These are phyloP conservation scores for Scaptomyza tumidula DNA, from an alignment of 2,888 invertebrate genomes.

Conservation along the genomic window DNA sequence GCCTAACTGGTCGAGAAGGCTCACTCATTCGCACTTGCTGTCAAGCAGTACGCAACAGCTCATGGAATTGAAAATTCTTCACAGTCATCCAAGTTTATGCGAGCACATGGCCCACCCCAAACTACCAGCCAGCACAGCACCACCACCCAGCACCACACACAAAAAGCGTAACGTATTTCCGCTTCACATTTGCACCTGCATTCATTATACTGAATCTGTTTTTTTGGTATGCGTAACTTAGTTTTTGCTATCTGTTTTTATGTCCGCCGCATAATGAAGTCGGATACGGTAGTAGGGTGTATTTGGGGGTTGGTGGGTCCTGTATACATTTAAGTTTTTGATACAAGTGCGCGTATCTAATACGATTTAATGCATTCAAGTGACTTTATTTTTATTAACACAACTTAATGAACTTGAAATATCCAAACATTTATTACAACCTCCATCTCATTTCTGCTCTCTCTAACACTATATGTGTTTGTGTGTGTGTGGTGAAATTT, in stretches of 20 bases:
- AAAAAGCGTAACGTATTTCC: constrained; percentile 79
- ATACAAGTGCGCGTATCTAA: constrained; percentile 83
- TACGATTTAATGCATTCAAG: constrained; percentile 80
- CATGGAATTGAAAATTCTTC: constrained; percentile 76
- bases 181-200: constrained; percentile 77
- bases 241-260: constrained; percentile 75
- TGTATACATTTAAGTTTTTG: not conserved
- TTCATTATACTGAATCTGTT: constrained; percentile 63
- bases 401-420: constrained; percentile 81
- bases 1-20: constrained; percentile 58
- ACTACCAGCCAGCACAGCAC: constrained; percentile 14
- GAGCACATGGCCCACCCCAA: constrained; percentile 30
- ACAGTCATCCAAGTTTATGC: constrained; percentile 62
- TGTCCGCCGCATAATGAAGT: constrained; percentile 52
- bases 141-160: constrained; percentile 24
- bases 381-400: constrained; percentile 81
- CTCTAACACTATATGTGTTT: not conserved
- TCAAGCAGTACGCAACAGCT: too few relatives aligned
- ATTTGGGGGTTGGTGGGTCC: constrained; percentile 15
- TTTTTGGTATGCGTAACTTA: constrained; percentile 74
- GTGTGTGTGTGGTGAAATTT: constrained; percentile 45
- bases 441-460: constrained; percentile 7
- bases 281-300: constrained; percentile 2
- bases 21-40: not conserved
- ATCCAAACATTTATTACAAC: constrained; percentile 73